Evolutionary conservation across 2,888 invertebrate genomes (phyloP).

Genomic region (Cheilosia vernalis): DNA sequence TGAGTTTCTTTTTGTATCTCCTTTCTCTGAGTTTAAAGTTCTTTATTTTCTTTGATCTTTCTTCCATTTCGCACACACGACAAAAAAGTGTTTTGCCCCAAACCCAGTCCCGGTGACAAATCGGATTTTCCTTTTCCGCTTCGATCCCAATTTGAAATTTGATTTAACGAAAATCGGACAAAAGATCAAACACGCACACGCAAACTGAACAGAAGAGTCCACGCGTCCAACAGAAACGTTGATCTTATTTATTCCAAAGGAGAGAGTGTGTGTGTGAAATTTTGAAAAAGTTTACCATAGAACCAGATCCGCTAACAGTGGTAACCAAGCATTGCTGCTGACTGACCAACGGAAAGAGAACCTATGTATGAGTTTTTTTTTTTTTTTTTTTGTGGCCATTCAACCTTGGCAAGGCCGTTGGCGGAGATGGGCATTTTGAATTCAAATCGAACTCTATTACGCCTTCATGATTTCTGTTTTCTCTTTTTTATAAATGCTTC

Average conservation of each 20-base stretch:
- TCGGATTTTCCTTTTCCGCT: slow-evolving; percentile 29
- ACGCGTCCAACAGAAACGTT: background rate
- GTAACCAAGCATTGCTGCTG: background rate
- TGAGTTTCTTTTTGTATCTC: slow-evolving; percentile 8
- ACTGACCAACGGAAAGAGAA: background rate
- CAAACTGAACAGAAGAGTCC: background rate
- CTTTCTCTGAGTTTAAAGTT: background rate
- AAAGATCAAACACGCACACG: slow-evolving; percentile 14
- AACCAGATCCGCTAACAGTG: background rate
- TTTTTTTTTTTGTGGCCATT: slow-evolving; percentile 77
- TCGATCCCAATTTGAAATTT: slow-evolving; percentile 9
- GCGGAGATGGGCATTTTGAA: slow-evolving; percentile 63
- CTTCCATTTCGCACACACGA: slow-evolving; percentile 43
- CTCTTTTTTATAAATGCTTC: slow-evolving; percentile 35
- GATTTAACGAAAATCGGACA: slow-evolving; percentile 7
- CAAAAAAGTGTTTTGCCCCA: slow-evolving; percentile 6
- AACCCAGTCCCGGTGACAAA: slow-evolving; percentile 33
- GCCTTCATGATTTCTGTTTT: slow-evolving; percentile 56
- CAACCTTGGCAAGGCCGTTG: slow-evolving; percentile 83
- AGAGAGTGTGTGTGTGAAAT: slow-evolving; percentile 22
- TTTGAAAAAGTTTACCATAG: slow-evolving; percentile 21
- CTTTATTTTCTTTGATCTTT: slow-evolving; percentile 10
- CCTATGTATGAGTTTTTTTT: background rate
- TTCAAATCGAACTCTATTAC: slow-evolving; percentile 45
- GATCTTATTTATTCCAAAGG: slow-evolving; percentile 31